phyloP scores from a whole-genome alignment of 2,888 invertebrate species.

The Melolontha melolontha region DNA sequence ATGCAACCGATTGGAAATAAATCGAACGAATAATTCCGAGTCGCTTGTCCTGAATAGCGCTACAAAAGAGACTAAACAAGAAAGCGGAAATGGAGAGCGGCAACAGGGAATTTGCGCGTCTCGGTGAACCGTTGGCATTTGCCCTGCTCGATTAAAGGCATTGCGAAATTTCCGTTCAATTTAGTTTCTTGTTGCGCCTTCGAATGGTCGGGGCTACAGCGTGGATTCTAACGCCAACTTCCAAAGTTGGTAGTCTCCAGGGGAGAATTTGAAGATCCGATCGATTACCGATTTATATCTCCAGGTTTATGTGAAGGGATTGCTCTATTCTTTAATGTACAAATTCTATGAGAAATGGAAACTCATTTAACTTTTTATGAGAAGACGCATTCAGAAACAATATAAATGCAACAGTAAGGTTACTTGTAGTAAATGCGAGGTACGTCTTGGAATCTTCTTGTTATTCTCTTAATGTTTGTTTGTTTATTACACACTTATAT shows the following conservation, averaged over 20 bases:
- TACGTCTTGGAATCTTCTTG: background rate
- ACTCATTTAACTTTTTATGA: conserved; percentile 22
- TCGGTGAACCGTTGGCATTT: conserved; percentile 57
- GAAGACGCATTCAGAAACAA: conserved; percentile 10
- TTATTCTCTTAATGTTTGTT: background rate
- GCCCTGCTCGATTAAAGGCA: conserved; percentile 60
- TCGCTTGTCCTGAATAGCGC: conserved; percentile 33
- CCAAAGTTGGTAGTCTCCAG: conserved; percentile 54
- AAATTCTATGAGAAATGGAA: conserved; percentile 29
- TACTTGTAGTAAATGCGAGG: background rate
- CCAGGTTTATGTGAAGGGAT: conserved; percentile 20
- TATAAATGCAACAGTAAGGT: conserved; percentile 22
- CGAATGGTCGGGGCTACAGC: conserved; percentile 52
- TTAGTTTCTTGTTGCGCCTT: conserved; percentile 61
- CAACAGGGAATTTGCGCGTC: conserved; percentile 42
- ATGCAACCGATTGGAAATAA: conserved; percentile 42
- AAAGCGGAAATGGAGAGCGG: conserved; percentile 43
- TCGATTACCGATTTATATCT: conserved; percentile 43
- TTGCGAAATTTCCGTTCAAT: conserved; percentile 62
- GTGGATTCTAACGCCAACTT: conserved; percentile 51
- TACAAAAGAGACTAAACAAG: conserved; percentile 43
- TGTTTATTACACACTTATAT: background rate
- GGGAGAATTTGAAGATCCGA: conserved; percentile 50
- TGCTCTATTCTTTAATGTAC: conserved; percentile 33
- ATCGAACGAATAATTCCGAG: conserved; percentile 44